phyloP scores from a whole-genome alignment of 2,888 invertebrate species.

The Cremastinae sp. region DNA sequence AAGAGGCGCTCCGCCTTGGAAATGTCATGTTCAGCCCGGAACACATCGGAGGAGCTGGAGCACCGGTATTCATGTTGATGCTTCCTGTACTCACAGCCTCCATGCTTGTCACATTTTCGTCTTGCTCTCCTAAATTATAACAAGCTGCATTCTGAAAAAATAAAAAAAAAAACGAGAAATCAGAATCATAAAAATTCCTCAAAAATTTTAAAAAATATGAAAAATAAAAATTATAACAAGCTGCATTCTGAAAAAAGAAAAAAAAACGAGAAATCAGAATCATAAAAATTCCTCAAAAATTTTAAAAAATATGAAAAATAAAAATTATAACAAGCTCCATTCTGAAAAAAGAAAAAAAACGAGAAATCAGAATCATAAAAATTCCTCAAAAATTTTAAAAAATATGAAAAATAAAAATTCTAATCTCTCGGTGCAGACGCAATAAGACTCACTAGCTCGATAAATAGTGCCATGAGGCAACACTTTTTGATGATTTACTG shows the following conservation, averaged over 20 bases:
- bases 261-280: not conserved
- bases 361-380: not conserved
- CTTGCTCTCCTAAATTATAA: conserved; percentile 78
- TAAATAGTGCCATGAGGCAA: too few species aligned
- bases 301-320: not conserved
- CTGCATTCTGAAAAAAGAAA: conserved; percentile 76
- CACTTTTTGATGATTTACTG: not conserved
- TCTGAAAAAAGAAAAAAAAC: conserved; percentile 68
- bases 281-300: not conserved
- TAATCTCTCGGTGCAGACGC: too few species aligned
- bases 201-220: not conserved
- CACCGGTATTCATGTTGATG: conserved; percentile 70
- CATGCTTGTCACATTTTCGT: conserved; percentile 76
- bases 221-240: conserved; percentile 79
- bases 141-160: conserved; percentile 79
- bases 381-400: not conserved
- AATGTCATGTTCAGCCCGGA: conserved; percentile 85
- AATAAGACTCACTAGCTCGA: too few species aligned
- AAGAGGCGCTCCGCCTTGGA: conserved; percentile 81
- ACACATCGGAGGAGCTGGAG: conserved; percentile 80
- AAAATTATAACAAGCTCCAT: conserved; percentile 79
- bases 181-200: not conserved
- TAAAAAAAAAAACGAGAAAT: not conserved
- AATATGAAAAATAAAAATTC: conserved; percentile 68
- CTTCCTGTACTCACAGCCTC: conserved; percentile 73